phyloP scores from a whole-genome alignment of 2,797 vertebrate species.

The Pseudopleuronectes americanus region DNA sequence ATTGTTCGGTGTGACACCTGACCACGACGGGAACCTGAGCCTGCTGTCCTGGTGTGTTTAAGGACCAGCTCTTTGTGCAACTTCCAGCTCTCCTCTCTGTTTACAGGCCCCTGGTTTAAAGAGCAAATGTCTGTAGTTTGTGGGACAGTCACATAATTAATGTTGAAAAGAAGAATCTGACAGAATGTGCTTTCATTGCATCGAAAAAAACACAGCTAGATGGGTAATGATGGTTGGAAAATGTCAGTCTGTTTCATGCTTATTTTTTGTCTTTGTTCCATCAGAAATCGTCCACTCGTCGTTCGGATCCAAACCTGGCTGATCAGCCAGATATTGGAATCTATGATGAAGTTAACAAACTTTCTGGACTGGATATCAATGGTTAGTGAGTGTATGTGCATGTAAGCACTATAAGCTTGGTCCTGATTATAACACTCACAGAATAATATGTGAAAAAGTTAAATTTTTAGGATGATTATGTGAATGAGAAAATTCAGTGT shows the following conservation, averaged over 20 bases:
- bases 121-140: background rate
- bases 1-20: constrained; percentile 20
- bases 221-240: constrained; percentile 10
- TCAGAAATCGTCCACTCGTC: constrained; percentile 88
- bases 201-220: background rate
- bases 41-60: constrained; percentile 44
- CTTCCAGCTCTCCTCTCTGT: background rate
- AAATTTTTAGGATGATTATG: background rate
- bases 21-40: constrained; percentile 40
- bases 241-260: constrained; percentile 10
- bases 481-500: constrained; percentile 1
- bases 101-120: background rate
- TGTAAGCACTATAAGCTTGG: background rate
- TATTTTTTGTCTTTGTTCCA: constrained; percentile 17
- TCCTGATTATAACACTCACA: background rate
- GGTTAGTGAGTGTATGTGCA: constrained; percentile 65
- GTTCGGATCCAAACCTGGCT: constrained; percentile 83
- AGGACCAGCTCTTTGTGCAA: constrained; percentile 19
- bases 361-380: constrained; percentile 71
- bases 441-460: background rate
- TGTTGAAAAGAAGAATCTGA: background rate
- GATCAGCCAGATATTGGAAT: constrained; percentile 84
- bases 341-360: constrained; percentile 92
- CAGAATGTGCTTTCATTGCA: background rate
- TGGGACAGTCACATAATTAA: background rate